These are phyloP conservation scores for Zoroaster sp. DNA, from an alignment of 53 echinoderm and acorn worm species.

Conservation along the genomic window DNA sequence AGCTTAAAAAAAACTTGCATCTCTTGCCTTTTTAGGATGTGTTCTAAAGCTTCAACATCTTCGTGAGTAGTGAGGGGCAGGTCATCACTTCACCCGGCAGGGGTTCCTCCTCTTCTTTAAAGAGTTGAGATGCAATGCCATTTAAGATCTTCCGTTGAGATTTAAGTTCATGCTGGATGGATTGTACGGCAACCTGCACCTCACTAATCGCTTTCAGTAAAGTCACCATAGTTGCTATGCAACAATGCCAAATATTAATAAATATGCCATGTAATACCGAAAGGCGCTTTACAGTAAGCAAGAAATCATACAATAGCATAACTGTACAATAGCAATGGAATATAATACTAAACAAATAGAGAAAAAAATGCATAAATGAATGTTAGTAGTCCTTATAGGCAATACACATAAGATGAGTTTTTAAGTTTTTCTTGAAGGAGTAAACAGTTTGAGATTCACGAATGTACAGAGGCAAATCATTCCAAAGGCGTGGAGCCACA, in stretches of 20 bases:
- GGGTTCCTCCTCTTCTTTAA: background rate
- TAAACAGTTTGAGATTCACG: no score
- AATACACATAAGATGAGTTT: no score
- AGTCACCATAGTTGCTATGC: background rate
- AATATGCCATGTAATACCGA: background rate
- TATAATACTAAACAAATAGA: no score
- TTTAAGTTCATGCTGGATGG: background rate
- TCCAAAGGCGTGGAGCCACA: no score
- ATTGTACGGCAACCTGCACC: background rate
- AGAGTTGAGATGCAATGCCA: background rate
- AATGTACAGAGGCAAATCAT: no score
- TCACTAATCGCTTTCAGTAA: background rate
- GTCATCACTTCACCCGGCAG: background rate
- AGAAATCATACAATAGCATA: no score
- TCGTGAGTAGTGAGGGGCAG: background rate
- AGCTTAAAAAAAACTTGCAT: background rate
- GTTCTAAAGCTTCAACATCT: background rate
- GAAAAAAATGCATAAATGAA: no score
- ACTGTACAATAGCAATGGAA: no score
- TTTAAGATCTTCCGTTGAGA: background rate
- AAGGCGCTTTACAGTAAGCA: no score
- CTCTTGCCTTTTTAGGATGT: background rate
- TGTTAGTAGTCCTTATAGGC: no score
- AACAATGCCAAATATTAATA: background rate
- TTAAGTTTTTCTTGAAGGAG: no score